Base-by-base conservation (phyloP, 2,888 invertebrate genomes). In the Laothoe populi region DNA sequence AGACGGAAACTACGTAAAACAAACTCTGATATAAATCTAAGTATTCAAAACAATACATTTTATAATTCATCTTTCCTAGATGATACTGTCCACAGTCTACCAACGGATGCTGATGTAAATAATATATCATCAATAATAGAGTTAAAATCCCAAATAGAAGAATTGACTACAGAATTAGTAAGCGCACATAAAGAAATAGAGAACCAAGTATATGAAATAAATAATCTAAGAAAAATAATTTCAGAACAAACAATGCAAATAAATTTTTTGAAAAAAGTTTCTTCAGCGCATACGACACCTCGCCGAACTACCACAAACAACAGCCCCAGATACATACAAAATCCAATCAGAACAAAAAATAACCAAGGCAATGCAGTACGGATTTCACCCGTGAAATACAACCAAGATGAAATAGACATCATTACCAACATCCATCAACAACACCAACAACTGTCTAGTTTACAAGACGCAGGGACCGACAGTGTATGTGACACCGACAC, bases 161-260 rank as follows among this genome's bases (percentile, higher is more conserved):
- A 42, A 13, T n/a, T 16, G 16, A n/a, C 16, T 42, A 42, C 5
- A 42, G 26, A 26, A 4, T 26, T 26, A 26, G 2, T 26, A 5
- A 26, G 26, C 26, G 26, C 26, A 26, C 26, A 26, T 26, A 26
- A 26, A 26, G 26, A 16, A 42, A n/a, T 16, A 42, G 42, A 42
- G 42, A 42, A 42, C 3, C 42, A 42, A 42, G 42, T n/a, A 3
- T 13, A 13, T 11, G 42, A 42, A 42, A 42, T 40, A 11, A 42
- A 42, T 42, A 42, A 42, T 10, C 42, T 42, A 5, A 2, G 42
- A n/a, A 42, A 42, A 42, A 42, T 42, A 42, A 42, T 42, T 42
- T n/a, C 42, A n/a, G 42, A 60, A 63, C 60, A 57, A 53, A n/a
- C 63, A 13, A 48, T 48, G 26, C 2, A 11, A 60, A 60, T 60